Evolutionary conservation across 2,888 invertebrate species (phyloP).

Genomic region (Entomobrya proxima): DNA sequence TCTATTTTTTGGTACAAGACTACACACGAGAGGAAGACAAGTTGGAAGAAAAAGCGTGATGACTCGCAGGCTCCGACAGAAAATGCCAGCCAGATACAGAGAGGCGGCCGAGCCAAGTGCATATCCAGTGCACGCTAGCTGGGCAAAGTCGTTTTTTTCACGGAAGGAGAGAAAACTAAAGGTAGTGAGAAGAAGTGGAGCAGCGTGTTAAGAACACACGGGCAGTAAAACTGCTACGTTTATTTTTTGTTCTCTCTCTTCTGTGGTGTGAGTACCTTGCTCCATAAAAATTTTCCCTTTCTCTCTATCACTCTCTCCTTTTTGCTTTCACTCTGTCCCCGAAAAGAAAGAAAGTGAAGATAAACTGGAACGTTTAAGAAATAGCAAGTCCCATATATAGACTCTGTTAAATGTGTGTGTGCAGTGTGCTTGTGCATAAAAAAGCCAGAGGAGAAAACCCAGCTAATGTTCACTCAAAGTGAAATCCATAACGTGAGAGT

Average conservation of each 20-base stretch:
- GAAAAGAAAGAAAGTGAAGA: constrained; percentile 8
- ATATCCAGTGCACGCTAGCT: constrained; percentile 49
- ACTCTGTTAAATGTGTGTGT: neutral
- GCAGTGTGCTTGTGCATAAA: neutral
- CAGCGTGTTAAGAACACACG: neutral
- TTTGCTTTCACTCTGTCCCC: neutral
- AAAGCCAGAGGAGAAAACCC: neutral
- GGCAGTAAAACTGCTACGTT: constrained; percentile 25
- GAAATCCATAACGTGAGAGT: constrained; percentile 18
- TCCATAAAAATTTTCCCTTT: constrained; percentile 30
- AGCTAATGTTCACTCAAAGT: neutral
- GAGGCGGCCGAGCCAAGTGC: constrained; percentile 56
- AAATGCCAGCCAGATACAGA: constrained; percentile 54
- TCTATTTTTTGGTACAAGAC: constrained; percentile 21
- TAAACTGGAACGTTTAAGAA: constrained; percentile 7
- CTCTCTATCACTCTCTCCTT: constrained; percentile 30
- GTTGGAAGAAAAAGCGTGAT: constrained; percentile 50
- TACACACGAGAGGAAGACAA: too few relatives aligned
- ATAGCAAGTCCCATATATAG: neutral
- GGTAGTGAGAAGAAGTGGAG: constrained; percentile 1
- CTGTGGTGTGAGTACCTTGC: neutral
- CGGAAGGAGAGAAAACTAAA: neutral
- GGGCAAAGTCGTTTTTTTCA: constrained; percentile 25
- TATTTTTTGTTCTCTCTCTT: constrained; percentile 5
- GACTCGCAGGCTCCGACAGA: constrained; percentile 59